Base-by-base conservation (phyloP, 2,888 invertebrate species). In the Lymantria dispar region DNA sequence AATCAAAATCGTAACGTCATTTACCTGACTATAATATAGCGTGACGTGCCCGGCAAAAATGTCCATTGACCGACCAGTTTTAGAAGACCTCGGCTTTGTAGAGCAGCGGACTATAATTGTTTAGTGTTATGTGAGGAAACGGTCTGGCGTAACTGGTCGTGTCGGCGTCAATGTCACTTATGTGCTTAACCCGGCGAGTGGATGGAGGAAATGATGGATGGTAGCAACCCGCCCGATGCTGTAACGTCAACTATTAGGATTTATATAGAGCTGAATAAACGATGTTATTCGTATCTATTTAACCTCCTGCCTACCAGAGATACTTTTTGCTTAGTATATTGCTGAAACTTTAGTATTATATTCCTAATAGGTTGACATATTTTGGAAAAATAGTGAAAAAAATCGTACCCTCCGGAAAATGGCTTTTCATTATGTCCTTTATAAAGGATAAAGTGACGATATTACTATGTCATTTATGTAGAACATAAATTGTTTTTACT, bases 171-270 rank as follows among this genome's bases (percentile, higher is more conserved):
- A 87, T 91, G 90, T 91, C 90, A 91, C 90, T 90, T 91, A 91
- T 86, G 87, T 88, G 88, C 83, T 89, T 89, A 88, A 89, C 88
- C 88, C 89, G 90, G 78, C 87, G 90, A 89, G 85, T 85, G 87
- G 88, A 87, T 87, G 87, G 87, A 88, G 87, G 87, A 89, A 89
- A 91, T 90, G 90, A 90, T 90, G 72, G 85, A 91, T 91, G 75
- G 78, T 74, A 83, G 78, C 82, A 33, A 81, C 80, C 85, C 80
- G 76, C 76, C 83, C 80, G 76, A 72, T 81, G 77, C 75, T 81
- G 78, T 78, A 78, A 78, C 77, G 75, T 67, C 73, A 75, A 74
- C 74, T 72, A 59, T 55, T 51, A 43, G 53, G 60, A 77, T 57
- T 31, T 68, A 8, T 72, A 74, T 66, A 68, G 87, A 88, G 89